phyloP scores from a whole-genome alignment of 2,888 invertebrate genomes.

The Stegophylla sp. region DNA sequence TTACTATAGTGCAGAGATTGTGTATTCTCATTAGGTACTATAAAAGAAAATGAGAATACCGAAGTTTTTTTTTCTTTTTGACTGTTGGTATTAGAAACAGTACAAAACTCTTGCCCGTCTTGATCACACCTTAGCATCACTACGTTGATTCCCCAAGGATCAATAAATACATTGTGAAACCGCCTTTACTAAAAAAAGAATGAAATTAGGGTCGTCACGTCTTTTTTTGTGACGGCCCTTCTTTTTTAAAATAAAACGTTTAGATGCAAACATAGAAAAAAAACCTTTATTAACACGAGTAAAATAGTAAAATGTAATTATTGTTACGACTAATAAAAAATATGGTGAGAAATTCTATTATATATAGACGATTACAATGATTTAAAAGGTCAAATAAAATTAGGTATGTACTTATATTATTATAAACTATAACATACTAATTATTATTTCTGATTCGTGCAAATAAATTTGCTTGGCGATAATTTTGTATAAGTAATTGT shows the following conservation, averaged over 20 bases:
- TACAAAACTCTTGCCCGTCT: not conserved
- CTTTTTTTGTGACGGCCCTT: not conserved
- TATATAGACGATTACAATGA: not conserved
- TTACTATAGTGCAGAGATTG: too few species aligned
- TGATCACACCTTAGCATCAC: not conserved
- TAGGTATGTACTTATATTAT: too few species aligned
- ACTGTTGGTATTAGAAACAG: not conserved
- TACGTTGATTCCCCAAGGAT: not conserved
- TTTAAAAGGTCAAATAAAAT: not conserved
- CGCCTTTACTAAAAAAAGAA: not conserved
- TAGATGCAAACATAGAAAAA: not conserved
- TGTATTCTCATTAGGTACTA: too few species aligned
- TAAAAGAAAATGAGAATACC: too few species aligned
- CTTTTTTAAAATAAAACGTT: not conserved
- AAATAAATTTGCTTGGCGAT: not conserved
- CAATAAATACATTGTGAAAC: slow-evolving; percentile 23
- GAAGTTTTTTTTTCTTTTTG: not conserved
- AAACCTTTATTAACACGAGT: not conserved
- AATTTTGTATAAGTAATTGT: not conserved
- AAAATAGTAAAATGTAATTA: not conserved
- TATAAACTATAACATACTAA: not conserved
- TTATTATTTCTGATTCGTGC: not conserved
- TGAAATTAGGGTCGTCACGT: slow-evolving; percentile 2
- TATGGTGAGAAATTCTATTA: not conserved
- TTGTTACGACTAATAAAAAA: not conserved